phyloP scores from a whole-genome alignment of 2,113 vertebrate species.

The Australoheros scitulus region DNA sequence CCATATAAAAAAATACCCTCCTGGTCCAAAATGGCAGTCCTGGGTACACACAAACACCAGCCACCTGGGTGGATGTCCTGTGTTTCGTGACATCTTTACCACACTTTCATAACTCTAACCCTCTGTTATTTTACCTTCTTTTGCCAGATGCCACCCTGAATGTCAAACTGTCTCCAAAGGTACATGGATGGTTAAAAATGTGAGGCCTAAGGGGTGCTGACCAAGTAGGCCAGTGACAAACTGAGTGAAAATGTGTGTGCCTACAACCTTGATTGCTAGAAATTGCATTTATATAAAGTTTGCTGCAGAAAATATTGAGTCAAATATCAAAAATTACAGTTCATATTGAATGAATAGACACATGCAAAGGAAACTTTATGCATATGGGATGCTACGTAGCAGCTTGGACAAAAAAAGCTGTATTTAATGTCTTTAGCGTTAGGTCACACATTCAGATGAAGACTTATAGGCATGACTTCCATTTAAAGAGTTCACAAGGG shows the following conservation, averaged over 20 bases:
- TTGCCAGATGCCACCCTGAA: background rate
- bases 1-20: no score
- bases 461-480: background rate
- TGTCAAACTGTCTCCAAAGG: background rate
- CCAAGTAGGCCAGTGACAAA: background rate
- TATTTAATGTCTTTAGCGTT: background rate
- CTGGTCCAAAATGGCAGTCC: no score
- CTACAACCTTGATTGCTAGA: background rate
- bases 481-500: background rate
- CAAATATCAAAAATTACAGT: background rate
- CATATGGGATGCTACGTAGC: background rate
- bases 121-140: no score
- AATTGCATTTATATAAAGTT: no score
- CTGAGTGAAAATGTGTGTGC: background rate
- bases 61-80: no score
- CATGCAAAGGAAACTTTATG: background rate
- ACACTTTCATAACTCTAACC: no score
- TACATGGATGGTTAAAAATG: no score
- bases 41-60: no score
- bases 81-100: no score
- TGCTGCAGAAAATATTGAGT: background rate
- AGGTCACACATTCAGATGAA: background rate
- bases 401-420: no score
- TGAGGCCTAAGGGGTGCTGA: background rate
- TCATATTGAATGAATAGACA: background rate